Conservation (phyloP, 2,113 vertebrate species). For the Chamaea fasciata region DNA sequence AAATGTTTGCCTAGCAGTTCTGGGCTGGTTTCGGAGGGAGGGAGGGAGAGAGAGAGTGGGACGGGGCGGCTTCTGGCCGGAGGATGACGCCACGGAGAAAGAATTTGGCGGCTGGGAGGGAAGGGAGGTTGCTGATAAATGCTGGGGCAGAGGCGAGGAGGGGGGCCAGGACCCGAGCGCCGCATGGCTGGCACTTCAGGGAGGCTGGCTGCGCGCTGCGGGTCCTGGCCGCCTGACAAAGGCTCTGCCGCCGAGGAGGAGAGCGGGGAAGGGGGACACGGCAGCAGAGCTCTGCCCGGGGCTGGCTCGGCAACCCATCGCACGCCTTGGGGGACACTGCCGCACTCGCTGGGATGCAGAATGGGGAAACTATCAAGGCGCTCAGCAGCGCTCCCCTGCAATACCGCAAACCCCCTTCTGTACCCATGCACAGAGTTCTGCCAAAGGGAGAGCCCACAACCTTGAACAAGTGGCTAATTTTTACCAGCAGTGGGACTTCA, state of each 20-base stretch:
- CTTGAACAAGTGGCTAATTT: background rate
- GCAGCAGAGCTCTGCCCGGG: background rate
- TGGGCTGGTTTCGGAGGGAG: constrained; percentile 26
- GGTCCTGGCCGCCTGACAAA: background rate
- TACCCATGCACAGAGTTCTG: background rate
- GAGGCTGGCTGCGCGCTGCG: background rate
- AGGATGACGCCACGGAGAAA: constrained; percentile 9
- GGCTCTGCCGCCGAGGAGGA: background rate
- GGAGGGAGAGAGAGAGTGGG: background rate
- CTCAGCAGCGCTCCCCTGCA: background rate
- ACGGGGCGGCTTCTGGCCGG: constrained; percentile 30
- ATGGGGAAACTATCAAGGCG: background rate
- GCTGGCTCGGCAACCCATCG: background rate
- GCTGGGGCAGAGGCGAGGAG: background rate
- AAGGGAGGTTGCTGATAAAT: constrained; percentile 17
- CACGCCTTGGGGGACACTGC: fast-evolving
- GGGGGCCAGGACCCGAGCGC: background rate
- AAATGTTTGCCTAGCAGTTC: constrained; percentile 52
- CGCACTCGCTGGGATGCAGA: fast-evolving
- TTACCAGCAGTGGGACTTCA: background rate
- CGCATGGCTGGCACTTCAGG: background rate
- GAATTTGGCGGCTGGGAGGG: constrained; percentile 29
- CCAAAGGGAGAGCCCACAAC: background rate
- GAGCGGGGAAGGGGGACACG: background rate
- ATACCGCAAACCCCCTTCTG: background rate